Percentiles rank a stretch among this genome's conserved stretches.
phyloP scores from a whole-genome alignment of 1,140 invertebrate species.

The Hydropsyche tenuis region DNA sequence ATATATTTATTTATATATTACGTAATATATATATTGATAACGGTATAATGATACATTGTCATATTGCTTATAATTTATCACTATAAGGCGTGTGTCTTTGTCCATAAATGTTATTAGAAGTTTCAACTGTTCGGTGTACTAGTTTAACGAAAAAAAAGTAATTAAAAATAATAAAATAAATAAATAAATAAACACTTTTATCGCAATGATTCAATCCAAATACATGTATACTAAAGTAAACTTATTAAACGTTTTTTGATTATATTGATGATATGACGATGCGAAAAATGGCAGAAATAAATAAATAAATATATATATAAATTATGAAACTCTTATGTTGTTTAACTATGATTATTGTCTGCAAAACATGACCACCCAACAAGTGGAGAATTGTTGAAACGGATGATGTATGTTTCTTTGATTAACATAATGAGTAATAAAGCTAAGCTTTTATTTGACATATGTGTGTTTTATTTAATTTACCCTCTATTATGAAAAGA shows the following conservation, averaged over 20 bases:
- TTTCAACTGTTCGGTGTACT: conserved; percentile 62
- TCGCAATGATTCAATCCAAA: conserved; percentile 50
- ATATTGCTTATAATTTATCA: conserved; percentile 65
- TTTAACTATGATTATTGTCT: conserved; percentile 49
- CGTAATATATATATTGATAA: conserved; percentile 51
- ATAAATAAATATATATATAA: conserved; percentile 34
- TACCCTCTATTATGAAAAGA: neutral
- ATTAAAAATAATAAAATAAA: conserved; percentile 52
- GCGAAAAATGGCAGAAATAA: conserved; percentile 43
- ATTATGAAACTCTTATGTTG: conserved; percentile 45
- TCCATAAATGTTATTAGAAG: conserved; percentile 63
- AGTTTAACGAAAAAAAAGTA: conserved; percentile 53
- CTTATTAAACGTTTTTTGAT: conserved; percentile 47
- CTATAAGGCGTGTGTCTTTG: conserved; percentile 62
- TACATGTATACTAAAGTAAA: conserved; percentile 50
- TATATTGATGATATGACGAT: conserved; percentile 47
- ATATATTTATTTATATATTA: conserved; percentile 49
- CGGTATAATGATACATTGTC: conserved; percentile 64
- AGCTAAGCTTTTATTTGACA: conserved; percentile 66
- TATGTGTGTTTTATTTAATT: conserved; percentile 57
- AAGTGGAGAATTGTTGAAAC: conserved; percentile 57
- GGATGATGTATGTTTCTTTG: conserved; percentile 64
- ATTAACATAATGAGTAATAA: conserved; percentile 65
- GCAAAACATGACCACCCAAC: conserved; percentile 44
- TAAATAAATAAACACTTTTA: conserved; percentile 51